A percentile compares a stretch with the other conserved stretches of the same genome.
Evolutionary conservation across 53 echinoderm and acorn worm species (phyloP).

Genomic region (Actinopyga echinites): DNA sequence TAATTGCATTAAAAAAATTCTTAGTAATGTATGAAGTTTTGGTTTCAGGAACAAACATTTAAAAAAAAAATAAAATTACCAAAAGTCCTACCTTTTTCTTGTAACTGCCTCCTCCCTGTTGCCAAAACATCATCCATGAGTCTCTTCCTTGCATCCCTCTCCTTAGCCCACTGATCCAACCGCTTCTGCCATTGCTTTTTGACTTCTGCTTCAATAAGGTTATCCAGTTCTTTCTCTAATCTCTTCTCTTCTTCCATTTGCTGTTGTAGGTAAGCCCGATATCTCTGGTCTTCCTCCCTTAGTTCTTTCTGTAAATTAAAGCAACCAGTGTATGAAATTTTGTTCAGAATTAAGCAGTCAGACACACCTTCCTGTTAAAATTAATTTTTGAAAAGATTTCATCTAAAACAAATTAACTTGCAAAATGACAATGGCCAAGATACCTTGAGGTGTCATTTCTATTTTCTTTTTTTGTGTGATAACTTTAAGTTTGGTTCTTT

Average conservation of each 20-base stretch:
- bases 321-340: no score
- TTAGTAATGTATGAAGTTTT: no score
- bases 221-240: slow-evolving; percentile 82
- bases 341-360: no score
- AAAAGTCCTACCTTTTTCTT: slow-evolving; percentile 76
- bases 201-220: slow-evolving; percentile 80
- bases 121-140: slow-evolving; percentile 92
- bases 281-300: slow-evolving; percentile 89
- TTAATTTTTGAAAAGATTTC: no score
- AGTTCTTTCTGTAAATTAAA: slow-evolving; percentile 74
- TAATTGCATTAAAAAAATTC: no score
- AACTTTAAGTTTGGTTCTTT: no score
- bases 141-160: slow-evolving; percentile 82
- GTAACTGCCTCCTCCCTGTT: slow-evolving; percentile 73
- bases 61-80: slow-evolving; percentile 8
- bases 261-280: slow-evolving; percentile 79
- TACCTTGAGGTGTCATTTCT: no score
- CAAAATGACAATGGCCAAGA: no score
- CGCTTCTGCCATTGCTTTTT: slow-evolving; percentile 96
- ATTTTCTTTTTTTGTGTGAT: no score
- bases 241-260: slow-evolving; percentile 76
- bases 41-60: neutral
- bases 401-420: no score
- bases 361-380: no score
- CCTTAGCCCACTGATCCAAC: slow-evolving; percentile 87